phyloP scores from a whole-genome alignment of 1,140 invertebrate genomes.

The Contarinia nasturtii region DNA sequence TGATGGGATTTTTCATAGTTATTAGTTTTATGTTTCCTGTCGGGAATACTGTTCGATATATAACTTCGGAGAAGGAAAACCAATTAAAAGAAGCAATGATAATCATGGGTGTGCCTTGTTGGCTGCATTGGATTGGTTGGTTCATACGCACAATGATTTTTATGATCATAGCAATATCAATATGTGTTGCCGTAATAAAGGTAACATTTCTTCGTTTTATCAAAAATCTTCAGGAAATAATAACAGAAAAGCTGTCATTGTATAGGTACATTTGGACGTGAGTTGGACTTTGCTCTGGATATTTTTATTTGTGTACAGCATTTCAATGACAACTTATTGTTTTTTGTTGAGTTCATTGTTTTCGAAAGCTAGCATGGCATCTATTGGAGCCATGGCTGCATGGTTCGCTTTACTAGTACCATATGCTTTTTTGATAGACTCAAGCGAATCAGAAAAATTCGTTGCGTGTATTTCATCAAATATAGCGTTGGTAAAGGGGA shows the following conservation, averaged over 20 bases:
- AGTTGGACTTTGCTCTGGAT: slow-evolving; percentile 26
- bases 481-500: slow-evolving; percentile 49
- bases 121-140: no score
- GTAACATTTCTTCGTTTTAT: slow-evolving; percentile 5
- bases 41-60: no score
- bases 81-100: no score
- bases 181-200: background rate
- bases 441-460: slow-evolving; percentile 32
- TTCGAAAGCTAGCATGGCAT: slow-evolving; percentile 30
- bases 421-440: slow-evolving; percentile 5
- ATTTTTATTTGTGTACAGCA: slow-evolving; percentile 21
- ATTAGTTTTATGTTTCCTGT: no score
- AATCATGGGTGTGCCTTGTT: no score
- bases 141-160: no score
- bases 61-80: no score
- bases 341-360: slow-evolving; percentile 44
- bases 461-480: slow-evolving; percentile 38
- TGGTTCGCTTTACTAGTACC: slow-evolving; percentile 45
- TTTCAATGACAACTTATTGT: slow-evolving; percentile 33
- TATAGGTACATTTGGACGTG: slow-evolving; percentile 16
- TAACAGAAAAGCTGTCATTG: slow-evolving; percentile 12
- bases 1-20: no score
- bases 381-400: slow-evolving; percentile 41
- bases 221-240: slow-evolving; percentile 2
- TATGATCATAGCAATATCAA: no score